Conservation (phyloP, 2,888 invertebrate genomes). For the Coelinius sp. region DNA sequence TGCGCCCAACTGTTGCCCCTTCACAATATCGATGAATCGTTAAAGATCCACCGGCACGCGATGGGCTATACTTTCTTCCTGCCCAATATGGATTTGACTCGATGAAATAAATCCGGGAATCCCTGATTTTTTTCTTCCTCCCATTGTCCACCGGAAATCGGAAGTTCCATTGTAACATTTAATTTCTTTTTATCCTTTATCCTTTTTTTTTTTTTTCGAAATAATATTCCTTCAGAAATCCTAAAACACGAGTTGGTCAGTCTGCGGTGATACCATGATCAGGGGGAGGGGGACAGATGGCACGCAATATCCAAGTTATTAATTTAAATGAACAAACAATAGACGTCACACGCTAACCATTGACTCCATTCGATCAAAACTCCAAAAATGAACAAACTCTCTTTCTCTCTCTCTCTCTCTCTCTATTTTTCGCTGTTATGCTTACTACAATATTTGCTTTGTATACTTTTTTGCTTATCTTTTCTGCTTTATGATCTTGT, state of each 20-base stretch:
- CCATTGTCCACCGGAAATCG: constrained; percentile 29
- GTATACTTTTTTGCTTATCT: too few species aligned
- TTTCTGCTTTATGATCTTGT: too few species aligned
- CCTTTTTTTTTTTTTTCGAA: background rate
- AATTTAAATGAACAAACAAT: constrained; percentile 25
- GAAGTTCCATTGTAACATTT: constrained; percentile 27
- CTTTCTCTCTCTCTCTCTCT: constrained; percentile 12
- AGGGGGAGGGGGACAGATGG: background rate
- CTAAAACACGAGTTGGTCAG: background rate
- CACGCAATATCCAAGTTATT: constrained; percentile 26
- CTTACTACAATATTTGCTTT: too few species aligned
- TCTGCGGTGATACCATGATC: background rate
- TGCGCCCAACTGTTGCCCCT: constrained; percentile 58
- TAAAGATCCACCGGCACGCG: constrained; percentile 36
- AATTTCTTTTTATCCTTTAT: constrained; percentile 9
- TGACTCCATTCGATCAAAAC: constrained; percentile 32
- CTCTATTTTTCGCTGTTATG: too few species aligned
- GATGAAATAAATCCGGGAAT: constrained; percentile 21
- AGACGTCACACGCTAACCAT: constrained; percentile 32
- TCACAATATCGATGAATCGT: constrained; percentile 40
- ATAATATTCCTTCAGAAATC: background rate
- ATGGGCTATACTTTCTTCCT: constrained; percentile 25
- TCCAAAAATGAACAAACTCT: constrained; percentile 27
- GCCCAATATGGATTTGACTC: background rate
- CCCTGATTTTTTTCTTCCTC: constrained; percentile 22